Evolutionary conservation across 2,797 vertebrate species (phyloP).

Genomic region (Falco berigora): DNA sequence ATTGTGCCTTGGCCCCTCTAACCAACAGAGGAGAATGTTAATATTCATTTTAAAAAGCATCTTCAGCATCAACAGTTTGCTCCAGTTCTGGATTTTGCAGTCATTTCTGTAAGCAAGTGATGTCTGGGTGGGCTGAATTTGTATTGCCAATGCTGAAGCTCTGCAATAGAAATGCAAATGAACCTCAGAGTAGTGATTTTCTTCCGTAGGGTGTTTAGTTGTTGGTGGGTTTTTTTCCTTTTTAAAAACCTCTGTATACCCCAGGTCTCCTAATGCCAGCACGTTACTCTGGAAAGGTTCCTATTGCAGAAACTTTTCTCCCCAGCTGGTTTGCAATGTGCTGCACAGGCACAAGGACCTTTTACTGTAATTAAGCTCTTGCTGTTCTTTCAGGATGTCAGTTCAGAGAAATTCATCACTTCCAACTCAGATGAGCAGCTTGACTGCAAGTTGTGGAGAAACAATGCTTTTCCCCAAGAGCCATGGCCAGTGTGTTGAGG

Average conservation of each 20-base stretch:
- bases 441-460: background rate
- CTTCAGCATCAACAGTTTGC: background rate
- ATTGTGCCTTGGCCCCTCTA: background rate
- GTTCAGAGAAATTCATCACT: background rate
- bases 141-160: background rate
- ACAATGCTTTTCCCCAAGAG: background rate
- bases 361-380: background rate
- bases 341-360: background rate
- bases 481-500: rapidly evolving
- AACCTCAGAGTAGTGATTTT: background rate
- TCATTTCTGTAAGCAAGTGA: background rate
- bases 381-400: background rate
- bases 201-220: background rate
- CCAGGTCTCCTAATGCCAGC: background rate
- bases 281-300: background rate
- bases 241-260: background rate
- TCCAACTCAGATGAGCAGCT: background rate
- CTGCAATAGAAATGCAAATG: background rate
- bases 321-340: background rate
- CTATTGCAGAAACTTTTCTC: background rate
- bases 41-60: background rate
- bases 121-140: background rate
- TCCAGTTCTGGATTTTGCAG: background rate
- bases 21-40: background rate
- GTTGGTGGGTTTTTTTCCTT: background rate